phyloP scores from a whole-genome alignment of 2,888 invertebrate genomes.

The Hoplodrina ambigua region DNA sequence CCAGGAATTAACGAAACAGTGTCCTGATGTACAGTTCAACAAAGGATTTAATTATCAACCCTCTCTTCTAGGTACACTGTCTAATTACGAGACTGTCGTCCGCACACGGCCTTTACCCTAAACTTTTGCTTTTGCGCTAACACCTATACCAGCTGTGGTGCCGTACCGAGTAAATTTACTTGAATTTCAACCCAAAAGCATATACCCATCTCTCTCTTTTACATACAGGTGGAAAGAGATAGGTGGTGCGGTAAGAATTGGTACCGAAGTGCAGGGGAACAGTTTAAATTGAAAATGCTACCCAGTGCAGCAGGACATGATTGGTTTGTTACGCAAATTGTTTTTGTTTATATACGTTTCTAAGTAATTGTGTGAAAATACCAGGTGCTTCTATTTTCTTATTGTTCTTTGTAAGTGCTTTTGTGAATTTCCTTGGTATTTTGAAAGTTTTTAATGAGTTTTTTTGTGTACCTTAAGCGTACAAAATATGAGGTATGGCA shows the following conservation, averaged over 20 bases:
- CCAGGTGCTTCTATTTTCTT: conserved; percentile 6
- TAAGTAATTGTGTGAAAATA: conserved; percentile 46
- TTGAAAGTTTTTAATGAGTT: neutral
- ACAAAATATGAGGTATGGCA: neutral
- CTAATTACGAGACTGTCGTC: conserved; percentile 72
- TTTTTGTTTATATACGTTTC: conserved; percentile 58
- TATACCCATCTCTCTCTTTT: conserved; percentile 48
- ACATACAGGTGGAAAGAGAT: conserved; percentile 44
- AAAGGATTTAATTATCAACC: conserved; percentile 67
- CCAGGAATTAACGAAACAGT: conserved; percentile 32
- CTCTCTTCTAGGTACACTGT: conserved; percentile 61
- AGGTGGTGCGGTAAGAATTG: conserved; percentile 47
- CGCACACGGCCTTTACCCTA: conserved; percentile 66
- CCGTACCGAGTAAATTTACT: conserved; percentile 62
- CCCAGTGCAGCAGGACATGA: conserved; percentile 63
- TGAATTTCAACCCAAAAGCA: conserved; percentile 55
- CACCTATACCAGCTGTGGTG: conserved; percentile 54
- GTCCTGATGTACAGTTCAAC: conserved; percentile 60
- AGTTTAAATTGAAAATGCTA: conserved; percentile 70
- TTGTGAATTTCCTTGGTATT: neutral
- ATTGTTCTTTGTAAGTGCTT: neutral
- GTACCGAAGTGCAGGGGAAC: conserved; percentile 50
- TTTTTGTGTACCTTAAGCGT: neutral
- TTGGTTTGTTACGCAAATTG: conserved; percentile 71
- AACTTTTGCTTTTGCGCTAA: conserved; percentile 71